Evolutionary conservation across 53 echinoderm and acorn worm species (phyloP).

Genomic region (Echinometra lucunter): DNA sequence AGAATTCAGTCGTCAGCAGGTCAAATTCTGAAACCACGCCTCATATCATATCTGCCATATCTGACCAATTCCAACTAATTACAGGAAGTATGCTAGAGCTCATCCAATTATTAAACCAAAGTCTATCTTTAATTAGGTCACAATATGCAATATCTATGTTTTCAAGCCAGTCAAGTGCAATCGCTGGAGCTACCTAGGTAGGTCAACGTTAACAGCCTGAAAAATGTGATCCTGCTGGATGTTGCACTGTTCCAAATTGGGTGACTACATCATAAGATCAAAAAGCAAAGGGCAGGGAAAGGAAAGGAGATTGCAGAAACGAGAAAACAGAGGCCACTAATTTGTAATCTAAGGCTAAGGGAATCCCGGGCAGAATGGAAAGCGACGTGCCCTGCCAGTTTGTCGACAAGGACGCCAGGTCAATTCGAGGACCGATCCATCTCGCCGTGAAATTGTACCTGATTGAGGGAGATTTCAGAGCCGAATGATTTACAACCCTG

Average conservation of each 20-base stretch:
- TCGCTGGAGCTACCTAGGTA: not conserved
- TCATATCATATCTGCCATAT: not conserved
- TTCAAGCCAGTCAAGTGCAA: not conserved
- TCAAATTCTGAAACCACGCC: not conserved
- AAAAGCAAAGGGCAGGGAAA: not conserved
- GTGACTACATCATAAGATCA: not conserved
- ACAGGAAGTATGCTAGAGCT: not conserved
- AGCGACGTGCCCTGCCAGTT: slow-evolving; percentile 17
- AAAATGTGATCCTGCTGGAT: not conserved
- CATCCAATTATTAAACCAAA: not conserved
- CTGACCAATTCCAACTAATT: not conserved
- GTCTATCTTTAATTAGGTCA: slow-evolving; percentile 1
- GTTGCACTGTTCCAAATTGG: not conserved
- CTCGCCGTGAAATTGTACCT: slow-evolving; percentile 3
- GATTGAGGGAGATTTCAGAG: slow-evolving; percentile 52
- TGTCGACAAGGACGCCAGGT: slow-evolving; percentile 36
- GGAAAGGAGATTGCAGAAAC: not conserved
- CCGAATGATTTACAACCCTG: slow-evolving; percentile 32
- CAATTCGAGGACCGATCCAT: slow-evolving; percentile 21
- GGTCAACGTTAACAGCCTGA: not conserved
- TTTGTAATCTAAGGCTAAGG: slow-evolving; percentile 11
- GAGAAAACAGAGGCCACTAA: slow-evolving; percentile 10
- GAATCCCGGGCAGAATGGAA: not conserved
- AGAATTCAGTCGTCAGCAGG: no score
- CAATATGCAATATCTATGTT: not conserved